Evolutionary conservation across 1,140 invertebrate genomes (phyloP), one percentile per base, ranked within the genome.

Genomic region (Drosophila prosaltans): DNA sequence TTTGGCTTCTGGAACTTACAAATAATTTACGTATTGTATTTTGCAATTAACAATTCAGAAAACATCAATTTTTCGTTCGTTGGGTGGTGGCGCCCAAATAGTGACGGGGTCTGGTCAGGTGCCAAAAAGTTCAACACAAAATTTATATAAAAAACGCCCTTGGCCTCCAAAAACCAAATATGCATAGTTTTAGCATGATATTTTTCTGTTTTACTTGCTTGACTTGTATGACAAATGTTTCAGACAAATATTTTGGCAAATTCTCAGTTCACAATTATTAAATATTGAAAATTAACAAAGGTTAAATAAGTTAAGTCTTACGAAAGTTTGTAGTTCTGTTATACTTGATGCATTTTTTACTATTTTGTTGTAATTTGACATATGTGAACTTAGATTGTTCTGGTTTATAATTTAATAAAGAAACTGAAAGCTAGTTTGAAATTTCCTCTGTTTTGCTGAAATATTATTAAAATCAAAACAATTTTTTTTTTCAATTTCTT

Each of bases 41-140:
- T 59, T 21, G 32, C 21, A 21, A 59, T 59, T 59, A 59, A 59
- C 57, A 24, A 59, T 59, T 58, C 55, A 58, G 9, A 32, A 39
- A 21, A 36, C 55, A 58, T 58, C 48, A 58, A 36, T 36, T 58
- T 58, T 39, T 55, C 11, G 30, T 39, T 24, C 32, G 57, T 39
- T 59, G 32, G 32, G 57, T 59, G 32, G 57, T 59, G 57, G 57
- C 57, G 57, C 57, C 32, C 24, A 9, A 9, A 11, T 24, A 10
- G 16, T 57, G 48, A n/a, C 24, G 36, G 45, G 45, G 57, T 59
- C 57, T 59, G 57, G 57, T 59, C 57, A 59, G 57, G 57, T 59
- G 57, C 60, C 60, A 59, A 59, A 59, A 59, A 59, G 57, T 59
- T 59, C 57, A 59, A 59, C 57, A n/a, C n/a, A 59, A 39, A 58